Evolutionary conservation across 1,140 invertebrate species (phyloP).

Genomic region (Drosophila micromelanica): DNA sequence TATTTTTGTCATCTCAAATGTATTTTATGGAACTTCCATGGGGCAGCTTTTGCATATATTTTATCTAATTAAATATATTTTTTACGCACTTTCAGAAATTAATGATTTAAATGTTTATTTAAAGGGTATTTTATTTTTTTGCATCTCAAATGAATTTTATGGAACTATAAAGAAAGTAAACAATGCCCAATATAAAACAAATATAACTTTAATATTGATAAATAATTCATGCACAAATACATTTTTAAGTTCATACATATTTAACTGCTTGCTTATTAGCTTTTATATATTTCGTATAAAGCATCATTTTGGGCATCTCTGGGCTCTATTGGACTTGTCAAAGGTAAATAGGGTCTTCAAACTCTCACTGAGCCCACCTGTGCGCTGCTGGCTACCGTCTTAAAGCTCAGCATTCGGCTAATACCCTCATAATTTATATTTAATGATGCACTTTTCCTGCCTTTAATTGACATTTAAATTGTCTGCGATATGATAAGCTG

Average conservation of each 20-base stretch:
- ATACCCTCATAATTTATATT: constrained; percentile 78
- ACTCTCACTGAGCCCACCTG: constrained; percentile 8
- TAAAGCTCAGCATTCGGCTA: constrained; percentile 16
- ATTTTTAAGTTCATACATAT: not conserved
- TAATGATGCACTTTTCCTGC: constrained; percentile 65
- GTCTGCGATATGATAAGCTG: constrained; percentile 76
- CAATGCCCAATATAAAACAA: no score
- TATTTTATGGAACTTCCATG: no score
- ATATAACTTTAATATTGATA: no score
- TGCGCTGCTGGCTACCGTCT: constrained; percentile 46
- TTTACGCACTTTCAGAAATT: no score
- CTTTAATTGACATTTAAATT: constrained; percentile 81
- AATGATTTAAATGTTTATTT: no score
- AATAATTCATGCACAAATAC: not conserved
- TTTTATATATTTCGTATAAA: not conserved
- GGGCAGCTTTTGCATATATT: no score
- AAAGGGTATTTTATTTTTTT: no score
- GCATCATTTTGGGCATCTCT: not conserved
- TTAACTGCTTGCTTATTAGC: not conserved
- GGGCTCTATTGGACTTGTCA: not conserved
- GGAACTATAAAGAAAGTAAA: no score
- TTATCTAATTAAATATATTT: no score
- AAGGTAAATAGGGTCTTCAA: not conserved
- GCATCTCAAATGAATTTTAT: no score
- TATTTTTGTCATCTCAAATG: no score